Base-by-base conservation (phyloP, 2,888 invertebrate species). In the Apotomis capreana region DNA sequence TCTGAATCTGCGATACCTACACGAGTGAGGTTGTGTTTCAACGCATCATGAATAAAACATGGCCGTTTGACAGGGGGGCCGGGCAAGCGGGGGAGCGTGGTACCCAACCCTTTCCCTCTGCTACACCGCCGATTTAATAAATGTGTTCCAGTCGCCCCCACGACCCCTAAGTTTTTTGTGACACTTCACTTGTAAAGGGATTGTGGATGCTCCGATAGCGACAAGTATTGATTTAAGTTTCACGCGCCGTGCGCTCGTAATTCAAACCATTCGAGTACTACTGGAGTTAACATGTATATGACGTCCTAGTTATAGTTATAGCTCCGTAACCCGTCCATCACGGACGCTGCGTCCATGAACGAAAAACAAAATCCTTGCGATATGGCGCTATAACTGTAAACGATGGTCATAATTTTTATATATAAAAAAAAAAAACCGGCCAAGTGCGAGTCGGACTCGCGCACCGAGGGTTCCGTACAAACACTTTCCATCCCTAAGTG, bases 21-120 rank as follows among this genome's bases (percentile, higher is more conserved):
- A 75, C 73, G 74, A 72, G 79, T 83, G 83, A 86, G 88, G 88
- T 88, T 89, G 85, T 80, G 81, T 83, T 81, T 78, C 79, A 77
- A 86, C 88, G 87, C 80, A 76, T 74, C 84, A 89, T 92, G 92
- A 92, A 93, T 93, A 91, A 92, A 92, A 92, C 88, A 92, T 92
- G 82, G 82, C 78, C 78, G 76, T 80, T 79, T 82, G 85, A 80
- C 80, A 80, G 81, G 84, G 83, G 82, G 69, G 51, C 12, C 15
- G 44, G 59, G 55, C 12, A 26, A 26, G 76, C 78, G 59, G 54
- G 64, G 77, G 76, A 78, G 80, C 73, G 51, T 3, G 63, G 60
- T 61, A 76, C 74, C 77, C 81, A 87, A 90, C 91, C 91, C 91
- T 90, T 91, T 88, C 87, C 84, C 81, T 80, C 68, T 68, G 74